These are phyloP conservation scores for Stenoptilia bipunctidactyla DNA, from an alignment of 2,888 invertebrate genomes.

Conservation along the genomic window DNA sequence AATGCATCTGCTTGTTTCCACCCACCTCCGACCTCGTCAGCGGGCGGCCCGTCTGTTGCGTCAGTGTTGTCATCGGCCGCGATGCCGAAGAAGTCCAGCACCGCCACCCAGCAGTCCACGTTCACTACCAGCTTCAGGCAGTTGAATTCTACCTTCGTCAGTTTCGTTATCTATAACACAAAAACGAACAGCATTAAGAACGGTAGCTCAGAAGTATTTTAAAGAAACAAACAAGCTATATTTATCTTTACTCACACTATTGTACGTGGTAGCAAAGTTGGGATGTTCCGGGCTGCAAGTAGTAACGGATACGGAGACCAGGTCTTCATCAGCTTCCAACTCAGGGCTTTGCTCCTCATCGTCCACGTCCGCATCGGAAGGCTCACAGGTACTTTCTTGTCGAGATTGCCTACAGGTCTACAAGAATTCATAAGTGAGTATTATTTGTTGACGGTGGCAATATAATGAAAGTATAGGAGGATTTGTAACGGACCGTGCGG, in stretches of 20 bases:
- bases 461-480: too few relatives aligned
- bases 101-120: slow-evolving; percentile 94
- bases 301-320: slow-evolving; percentile 80
- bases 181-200: not conserved
- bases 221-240: not conserved
- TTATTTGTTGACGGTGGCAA: too few relatives aligned
- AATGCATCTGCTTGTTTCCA: too few relatives aligned
- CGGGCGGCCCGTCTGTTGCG: slow-evolving; percentile 14
- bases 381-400: slow-evolving; percentile 46
- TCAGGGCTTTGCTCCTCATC: slow-evolving; percentile 7
- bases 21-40: slow-evolving; percentile 17
- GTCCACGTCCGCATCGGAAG: slow-evolving; percentile 23
- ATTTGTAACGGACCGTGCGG: slow-evolving; percentile 28
- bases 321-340: slow-evolving; percentile 69
- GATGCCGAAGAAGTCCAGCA: slow-evolving; percentile 92
- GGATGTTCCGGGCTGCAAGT: slow-evolving; percentile 77
- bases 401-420: not conserved
- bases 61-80: slow-evolving; percentile 41
- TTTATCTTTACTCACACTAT: slow-evolving; percentile 61
- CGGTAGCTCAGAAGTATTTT: not conserved
- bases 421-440: not conserved
- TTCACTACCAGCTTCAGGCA: slow-evolving; percentile 91
- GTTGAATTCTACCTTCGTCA: slow-evolving; percentile 88
- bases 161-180: slow-evolving; percentile 67
- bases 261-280: slow-evolving; percentile 73